A percentile compares a stretch with the other conserved stretches of the same genome.
Evolutionary conservation across 2,888 invertebrate genomes (phyloP).

Genomic region (Sesamia inferens): DNA sequence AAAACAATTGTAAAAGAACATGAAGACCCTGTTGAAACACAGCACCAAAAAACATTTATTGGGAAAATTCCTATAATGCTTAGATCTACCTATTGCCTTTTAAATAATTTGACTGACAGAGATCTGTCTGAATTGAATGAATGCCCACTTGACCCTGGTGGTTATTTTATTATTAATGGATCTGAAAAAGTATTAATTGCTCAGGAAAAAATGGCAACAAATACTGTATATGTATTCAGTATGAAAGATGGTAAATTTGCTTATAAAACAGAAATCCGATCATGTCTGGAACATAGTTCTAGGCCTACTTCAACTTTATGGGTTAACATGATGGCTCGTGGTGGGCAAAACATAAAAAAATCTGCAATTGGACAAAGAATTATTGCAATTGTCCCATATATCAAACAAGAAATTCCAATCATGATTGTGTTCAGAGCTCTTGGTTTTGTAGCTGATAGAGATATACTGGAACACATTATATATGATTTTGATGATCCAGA

Average conservation of each 20-base stretch:
- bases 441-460: constrained; percentile 99
- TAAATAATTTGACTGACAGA: constrained; percentile 98
- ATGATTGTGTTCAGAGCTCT: constrained; percentile 99
- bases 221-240: constrained; percentile 99
- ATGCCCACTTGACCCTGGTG: constrained; percentile 99
- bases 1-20: constrained; percentile 98
- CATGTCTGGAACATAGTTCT: constrained; percentile 92
- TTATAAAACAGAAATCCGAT: constrained; percentile 99
- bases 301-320: constrained; percentile 99
- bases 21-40: constrained; percentile 96
- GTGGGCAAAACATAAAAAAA: constrained; percentile 99
- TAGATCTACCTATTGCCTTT: constrained; percentile 98
- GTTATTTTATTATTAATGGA: constrained; percentile 99
- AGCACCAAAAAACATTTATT: constrained; percentile 93
- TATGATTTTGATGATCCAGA: constrained; percentile 99
- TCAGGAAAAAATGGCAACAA: constrained; percentile 99
- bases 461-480: constrained; percentile 99
- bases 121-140: constrained; percentile 99
- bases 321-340: constrained; percentile 99
- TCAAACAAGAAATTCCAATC: constrained; percentile 99
- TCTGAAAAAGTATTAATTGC: constrained; percentile 99
- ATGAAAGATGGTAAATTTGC: constrained; percentile 99
- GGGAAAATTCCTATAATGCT: constrained; percentile 99
- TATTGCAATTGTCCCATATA: constrained; percentile 99
- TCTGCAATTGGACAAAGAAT: constrained; percentile 99